Evolutionary conservation across 2,113 vertebrate genomes (phyloP), one percentile per base, ranked within the genome.

Genomic region (Peucedramus taeniatus): DNA sequence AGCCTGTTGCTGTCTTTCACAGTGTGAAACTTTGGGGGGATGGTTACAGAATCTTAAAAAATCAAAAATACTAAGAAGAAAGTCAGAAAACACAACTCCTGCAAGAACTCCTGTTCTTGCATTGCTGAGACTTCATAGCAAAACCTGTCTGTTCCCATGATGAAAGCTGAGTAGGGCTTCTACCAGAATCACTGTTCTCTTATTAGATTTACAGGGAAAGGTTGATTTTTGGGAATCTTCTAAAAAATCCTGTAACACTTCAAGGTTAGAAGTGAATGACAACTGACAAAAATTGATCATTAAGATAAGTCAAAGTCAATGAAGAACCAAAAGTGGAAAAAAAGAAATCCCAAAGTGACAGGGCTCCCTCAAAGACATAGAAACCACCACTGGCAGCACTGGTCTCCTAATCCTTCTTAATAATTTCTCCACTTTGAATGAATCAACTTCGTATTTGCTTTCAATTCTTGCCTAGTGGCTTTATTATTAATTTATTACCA

Each of bases 401-500:
- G 19, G 13, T 74, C 42, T 80, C 42, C 21, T 88, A 80, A 87
- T 91, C 50, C 49, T 72, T 71, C n/a, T n/a, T 79, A 93, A 79
- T 42, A 13, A 13, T 70, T 94, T 87, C 63, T 83, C 27, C 24
- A 35, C 40, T 85, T 91, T 50, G 18, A 80, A 92, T 70, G 31
- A 88, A 83, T 74, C 0, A 3, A 74, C 47, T 80, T 59, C 13
- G 8, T 63, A 69, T 91, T 85, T 91, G n/a, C 47, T 86, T 94
- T 85, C 78, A 45, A 12, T 77, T 77, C 40, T 80, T 72, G 5
- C 47, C 37, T 39, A 35, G 42, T 4, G 14, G 10, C 7, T 80
- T 66, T 59, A 70, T 95, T 37, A 93, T 54, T 94, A 91, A 84
- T 96, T 93, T 89, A 65, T 45, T 83, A 92, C 6, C 31, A 83